Percentiles rank a stretch among this genome's conserved stretches.
These are phyloP conservation scores for Gymnosoma rotundatum DNA, from an alignment of 2,888 invertebrate genomes.

Conservation along the genomic window DNA sequence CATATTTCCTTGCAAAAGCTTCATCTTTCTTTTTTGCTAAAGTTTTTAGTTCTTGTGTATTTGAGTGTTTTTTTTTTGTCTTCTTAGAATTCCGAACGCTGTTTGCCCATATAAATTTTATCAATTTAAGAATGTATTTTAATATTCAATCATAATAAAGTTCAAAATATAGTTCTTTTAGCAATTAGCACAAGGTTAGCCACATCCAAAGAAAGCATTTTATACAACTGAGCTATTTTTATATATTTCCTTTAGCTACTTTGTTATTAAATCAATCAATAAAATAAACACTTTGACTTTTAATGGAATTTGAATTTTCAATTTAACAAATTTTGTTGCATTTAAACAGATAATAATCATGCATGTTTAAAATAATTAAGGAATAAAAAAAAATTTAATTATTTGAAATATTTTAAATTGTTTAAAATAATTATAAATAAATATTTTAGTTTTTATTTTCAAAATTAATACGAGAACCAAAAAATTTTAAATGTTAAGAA, in stretches of 20 bases:
- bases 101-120: constrained; percentile 58
- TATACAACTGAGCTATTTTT: no score
- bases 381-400: no score
- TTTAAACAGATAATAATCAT: not conserved
- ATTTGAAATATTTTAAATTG: no score
- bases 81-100: constrained; percentile 56
- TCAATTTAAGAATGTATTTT: constrained; percentile 45
- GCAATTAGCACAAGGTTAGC: no score
- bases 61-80: constrained; percentile 11
- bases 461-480: constrained; percentile 46
- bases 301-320: constrained; percentile 44
- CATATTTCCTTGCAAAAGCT: constrained; percentile 32
- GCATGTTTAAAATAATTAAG: no score
- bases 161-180: no score
- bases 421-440: not conserved
- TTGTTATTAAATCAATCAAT: constrained; percentile 26
- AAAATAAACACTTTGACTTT: constrained; percentile 29
- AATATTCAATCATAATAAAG: not conserved
- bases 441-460: constrained; percentile 17
- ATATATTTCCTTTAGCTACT: not conserved
- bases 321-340: constrained; percentile 37
- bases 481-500: constrained; percentile 43
- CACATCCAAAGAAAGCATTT: no score
- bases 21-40: no score
- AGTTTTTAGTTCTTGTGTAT: constrained; percentile 4